Base-by-base conservation (phyloP, 2,797 vertebrate species). In the Babyrousa celebensis region DNA sequence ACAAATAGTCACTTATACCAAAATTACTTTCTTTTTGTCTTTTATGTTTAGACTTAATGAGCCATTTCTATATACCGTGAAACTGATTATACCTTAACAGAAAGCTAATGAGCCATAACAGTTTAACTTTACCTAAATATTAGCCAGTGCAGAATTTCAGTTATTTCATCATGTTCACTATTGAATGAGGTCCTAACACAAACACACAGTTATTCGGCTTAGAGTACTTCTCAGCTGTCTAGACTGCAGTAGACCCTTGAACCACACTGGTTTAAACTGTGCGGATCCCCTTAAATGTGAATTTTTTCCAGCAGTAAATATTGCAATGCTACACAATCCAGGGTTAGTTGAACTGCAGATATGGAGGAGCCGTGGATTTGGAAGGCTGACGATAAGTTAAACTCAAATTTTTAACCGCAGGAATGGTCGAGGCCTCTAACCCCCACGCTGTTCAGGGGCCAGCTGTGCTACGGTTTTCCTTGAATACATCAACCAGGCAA, bases 151-250 rank as follows among this genome's bases (percentile, higher is more conserved):
- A 88, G 78, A 75, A 85, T 67, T 94, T 32, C 40, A 60, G 74
- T 94, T 83, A 87, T 70, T 91, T 91, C 56, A 21, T 94, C 20
- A 6, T 32, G 7, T 74, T 74, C 21, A 54, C 21, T 43, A 52
- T 36, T 72, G 21, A 89, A 23, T 72, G 71, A 84, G 27, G 3
- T 80, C 58, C 82, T 78, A 4, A 3, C 7, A 63, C 58, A 94
- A 85, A 54, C 97, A 94, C 97, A 95, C 95, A 96, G 75, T 91
- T 96, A 95, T 96, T 98, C 96, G 97, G 89, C 94, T 96, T 98
- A 96, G 96, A 98, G 96, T 94, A 8, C 77, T 91, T 95, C 96
- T 97, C 89, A 97, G 67, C 95, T 97, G 74, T 89, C 92, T 94
- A 87, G 54, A 25, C 43, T 96, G 4, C 7, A 79, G 54, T 36